These are phyloP conservation scores for Diadophis punctatus DNA, from an alignment of 2,113 vertebrate genomes.

Conservation along the genomic window DNA sequence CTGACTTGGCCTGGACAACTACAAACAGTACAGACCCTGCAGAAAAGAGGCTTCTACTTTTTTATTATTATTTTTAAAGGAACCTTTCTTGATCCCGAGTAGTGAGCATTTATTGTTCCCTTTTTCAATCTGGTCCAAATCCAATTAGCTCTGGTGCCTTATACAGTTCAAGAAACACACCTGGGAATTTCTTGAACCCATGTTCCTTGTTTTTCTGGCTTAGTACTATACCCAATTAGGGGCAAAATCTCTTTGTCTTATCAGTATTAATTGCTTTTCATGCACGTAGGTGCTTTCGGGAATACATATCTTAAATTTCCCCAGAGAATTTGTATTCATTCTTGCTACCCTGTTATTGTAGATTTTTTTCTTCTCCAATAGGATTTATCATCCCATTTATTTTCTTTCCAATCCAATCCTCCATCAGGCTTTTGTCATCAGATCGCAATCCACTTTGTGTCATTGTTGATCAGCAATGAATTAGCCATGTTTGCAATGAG, in stretches of 20 bases:
- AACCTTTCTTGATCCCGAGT: neutral
- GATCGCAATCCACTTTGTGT: neutral
- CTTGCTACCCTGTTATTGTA: neutral
- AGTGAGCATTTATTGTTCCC: neutral
- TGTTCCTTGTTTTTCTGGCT: conserved; percentile 16
- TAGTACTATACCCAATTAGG: conserved; percentile 42
- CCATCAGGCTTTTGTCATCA: neutral
- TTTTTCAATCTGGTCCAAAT: conserved; percentile 27
- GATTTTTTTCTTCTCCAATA: neutral
- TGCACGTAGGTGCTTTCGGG: accelerated
- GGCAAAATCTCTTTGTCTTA: conserved; percentile 27
- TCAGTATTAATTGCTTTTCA: conserved; percentile 12
- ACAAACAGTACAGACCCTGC: neutral
- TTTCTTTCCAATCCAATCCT: neutral
- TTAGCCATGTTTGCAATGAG: accelerated
- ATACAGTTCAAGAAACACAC: conserved; percentile 23
- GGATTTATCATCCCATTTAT: neutral
- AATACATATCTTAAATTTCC: conserved; percentile 17
- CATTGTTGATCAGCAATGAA: neutral
- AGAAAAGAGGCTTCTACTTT: neutral
- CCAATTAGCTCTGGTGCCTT: conserved; percentile 21
- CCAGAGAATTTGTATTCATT: conserved; percentile 34
- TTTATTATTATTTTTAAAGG: neutral
- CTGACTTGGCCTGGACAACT: neutral
- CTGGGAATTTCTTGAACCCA: conserved; percentile 23